phyloP scores from a whole-genome alignment of 2,888 invertebrate genomes.

The Drosophila histrio region DNA sequence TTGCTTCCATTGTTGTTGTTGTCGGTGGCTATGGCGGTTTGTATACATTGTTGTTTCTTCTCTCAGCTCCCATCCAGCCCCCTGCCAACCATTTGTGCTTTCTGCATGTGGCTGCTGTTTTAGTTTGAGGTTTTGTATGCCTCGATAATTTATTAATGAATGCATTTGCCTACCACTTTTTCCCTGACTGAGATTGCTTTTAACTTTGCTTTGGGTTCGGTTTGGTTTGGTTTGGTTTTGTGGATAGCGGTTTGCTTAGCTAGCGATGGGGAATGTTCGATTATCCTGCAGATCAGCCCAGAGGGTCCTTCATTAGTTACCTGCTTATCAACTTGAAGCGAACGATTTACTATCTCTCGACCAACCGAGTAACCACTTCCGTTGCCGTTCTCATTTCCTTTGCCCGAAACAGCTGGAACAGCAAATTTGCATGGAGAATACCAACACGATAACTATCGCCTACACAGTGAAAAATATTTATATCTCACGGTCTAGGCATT shows the following conservation, averaged over 20 bases:
- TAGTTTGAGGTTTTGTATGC: conserved; percentile 64
- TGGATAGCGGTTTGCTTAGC: conserved; percentile 13
- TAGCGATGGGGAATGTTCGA: background rate
- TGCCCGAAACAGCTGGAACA: background rate
- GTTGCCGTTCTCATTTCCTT: conserved; percentile 50
- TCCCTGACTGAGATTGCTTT: conserved; percentile 46
- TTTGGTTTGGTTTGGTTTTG: conserved; percentile 8
- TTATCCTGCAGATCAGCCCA: conserved; percentile 11
- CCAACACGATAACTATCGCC: conserved; percentile 6
- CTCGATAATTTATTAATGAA: conserved; percentile 76
- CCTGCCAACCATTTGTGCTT: background rate
- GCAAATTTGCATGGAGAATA: conserved; percentile 20
- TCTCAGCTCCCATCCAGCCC: background rate
- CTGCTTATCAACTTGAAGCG: conserved; percentile 17
- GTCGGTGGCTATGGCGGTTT: conserved; percentile 60
- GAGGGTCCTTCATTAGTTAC: conserved; percentile 5
- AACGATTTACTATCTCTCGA: conserved; percentile 3
- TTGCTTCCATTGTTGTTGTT: conserved; percentile 27
- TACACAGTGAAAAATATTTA: too few species aligned
- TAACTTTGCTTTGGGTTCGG: conserved; percentile 13
- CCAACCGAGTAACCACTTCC: conserved; percentile 29
- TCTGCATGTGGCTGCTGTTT: conserved; percentile 48
- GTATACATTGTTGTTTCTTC: conserved; percentile 44
- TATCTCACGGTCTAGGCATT: too few species aligned
- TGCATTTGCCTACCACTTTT: conserved; percentile 68